phyloP scores from a whole-genome alignment of 2,113 vertebrate genomes.

The Colinus virginianus region DNA sequence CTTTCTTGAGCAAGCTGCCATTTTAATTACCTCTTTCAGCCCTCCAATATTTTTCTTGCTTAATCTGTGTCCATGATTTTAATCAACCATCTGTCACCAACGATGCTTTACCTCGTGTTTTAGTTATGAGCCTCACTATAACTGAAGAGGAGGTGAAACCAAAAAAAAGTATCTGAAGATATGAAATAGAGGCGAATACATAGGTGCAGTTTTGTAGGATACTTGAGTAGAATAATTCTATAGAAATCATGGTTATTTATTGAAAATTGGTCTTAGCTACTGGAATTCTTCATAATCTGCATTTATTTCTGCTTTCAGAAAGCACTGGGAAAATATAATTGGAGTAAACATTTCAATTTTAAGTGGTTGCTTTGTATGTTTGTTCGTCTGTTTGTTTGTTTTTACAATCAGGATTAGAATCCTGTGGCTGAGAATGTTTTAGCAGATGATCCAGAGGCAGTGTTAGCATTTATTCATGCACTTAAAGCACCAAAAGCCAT shows the following conservation, averaged over 20 bases:
- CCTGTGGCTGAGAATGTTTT: background rate
- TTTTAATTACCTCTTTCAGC: constrained; percentile 64
- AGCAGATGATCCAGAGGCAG: background rate
- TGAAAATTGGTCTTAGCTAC: background rate
- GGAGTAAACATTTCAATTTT: background rate
- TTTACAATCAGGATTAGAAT: background rate
- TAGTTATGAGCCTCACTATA: constrained; percentile 30
- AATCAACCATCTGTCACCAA: constrained; percentile 70
- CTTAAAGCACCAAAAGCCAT: background rate
- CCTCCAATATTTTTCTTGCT: constrained; percentile 44
- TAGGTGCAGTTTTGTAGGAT: background rate
- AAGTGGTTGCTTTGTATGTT: background rate
- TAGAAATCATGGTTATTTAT: background rate
- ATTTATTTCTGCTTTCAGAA: background rate
- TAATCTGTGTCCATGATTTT: constrained; percentile 58
- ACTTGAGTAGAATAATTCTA: background rate
- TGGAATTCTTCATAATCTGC: background rate
- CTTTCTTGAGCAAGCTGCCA: constrained; percentile 61
- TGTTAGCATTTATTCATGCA: background rate
- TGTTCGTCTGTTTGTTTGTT: background rate
- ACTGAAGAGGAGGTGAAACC: background rate
- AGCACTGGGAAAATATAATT: background rate
- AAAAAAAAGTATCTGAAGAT: constrained; percentile 18
- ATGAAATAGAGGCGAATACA: constrained; percentile 26
- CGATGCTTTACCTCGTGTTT: constrained; percentile 19